Conservation (phyloP, 2,797 vertebrate genomes). For the Selene dorsalis region DNA sequence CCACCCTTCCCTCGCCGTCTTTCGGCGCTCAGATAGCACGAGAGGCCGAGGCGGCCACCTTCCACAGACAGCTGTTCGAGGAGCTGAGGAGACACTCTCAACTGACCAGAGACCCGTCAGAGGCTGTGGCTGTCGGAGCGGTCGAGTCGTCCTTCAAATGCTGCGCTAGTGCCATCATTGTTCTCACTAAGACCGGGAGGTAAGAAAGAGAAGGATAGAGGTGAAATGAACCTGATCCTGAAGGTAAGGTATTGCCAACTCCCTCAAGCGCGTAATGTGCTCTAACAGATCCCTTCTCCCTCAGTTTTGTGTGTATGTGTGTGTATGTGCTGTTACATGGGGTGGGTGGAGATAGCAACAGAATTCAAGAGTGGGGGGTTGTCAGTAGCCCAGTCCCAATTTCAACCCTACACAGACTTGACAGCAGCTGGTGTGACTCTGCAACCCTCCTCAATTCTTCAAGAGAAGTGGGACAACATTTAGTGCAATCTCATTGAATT, state of each 20-base stretch:
- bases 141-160: slow-evolving; percentile 99
- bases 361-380: neutral
- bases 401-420: slow-evolving; percentile 4
- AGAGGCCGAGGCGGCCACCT: slow-evolving; percentile 98
- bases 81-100: slow-evolving; percentile 91
- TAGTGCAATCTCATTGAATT: neutral
- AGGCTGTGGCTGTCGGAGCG: slow-evolving; percentile 93
- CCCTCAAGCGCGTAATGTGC: slow-evolving; percentile 2
- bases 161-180: slow-evolving; percentile 94
- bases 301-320: slow-evolving; percentile 15
- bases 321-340: slow-evolving; percentile 1
- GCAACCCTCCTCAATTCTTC: neutral
- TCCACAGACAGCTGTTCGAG: slow-evolving; percentile 97
- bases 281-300: neutral
- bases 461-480: neutral
- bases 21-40: slow-evolving; percentile 91
- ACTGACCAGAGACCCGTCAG: slow-evolving; percentile 94
- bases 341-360: slow-evolving; percentile 30
- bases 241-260: slow-evolving; percentile 61
- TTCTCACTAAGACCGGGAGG: slow-evolving; percentile 98
- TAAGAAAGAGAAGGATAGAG: slow-evolving; percentile 76
- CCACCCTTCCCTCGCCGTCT: slow-evolving; percentile 58
- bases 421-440: neutral
- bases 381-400: slow-evolving; percentile 8
- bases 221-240: neutral